Base-by-base conservation (phyloP, 2,113 vertebrate genomes). In the Rhombomys opimus region DNA sequence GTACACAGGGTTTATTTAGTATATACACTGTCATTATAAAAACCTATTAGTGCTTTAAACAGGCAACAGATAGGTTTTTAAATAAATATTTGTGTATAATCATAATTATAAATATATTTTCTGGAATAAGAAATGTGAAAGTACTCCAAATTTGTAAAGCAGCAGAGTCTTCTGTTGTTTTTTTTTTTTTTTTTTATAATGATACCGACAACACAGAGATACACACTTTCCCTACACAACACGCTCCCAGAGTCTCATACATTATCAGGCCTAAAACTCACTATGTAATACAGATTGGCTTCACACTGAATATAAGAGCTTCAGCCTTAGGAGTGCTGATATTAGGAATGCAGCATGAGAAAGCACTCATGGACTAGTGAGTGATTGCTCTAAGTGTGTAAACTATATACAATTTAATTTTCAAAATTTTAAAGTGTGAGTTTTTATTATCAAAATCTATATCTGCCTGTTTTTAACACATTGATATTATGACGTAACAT, bases 371-470 rank as follows among this genome's bases (percentile, higher is more conserved):
- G 76, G 82, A 68, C 17, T 54, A 70, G 8, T 89, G 61, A 85
- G 2, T 76, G 81, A 84, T 68, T 94, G 73, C 93, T 86, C 81
- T 67, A 89, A 91, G 7, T 20, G 0, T 77, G 1, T 77, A 95
- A 86, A 81, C 8, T 73, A 81, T 3, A 11, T 57, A 35, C 52
- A 59, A 57, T 81, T 77, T 91, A 23, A 87, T 68, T 96, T 5
- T 61, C 6, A 82, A 17, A 72, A 46, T 80, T 95, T 27, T 87
- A 78, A 90, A 90, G 11, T 81, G 9, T 77, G 46, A 85, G 75
- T 97, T 89, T 70, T 93, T 14, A 86, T 72, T 96, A 5, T 77
- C 2, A 88, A 11, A 27, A 77, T 90, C n/a, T 86, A 77, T 86
- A 93, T 89, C 50, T 10, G 38, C 84, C 72, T 41, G 63, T 32